Evolutionary conservation across 2,113 vertebrate genomes (phyloP), one percentile per base, ranked within the genome.

Genomic region (Poecile atricapillus): DNA sequence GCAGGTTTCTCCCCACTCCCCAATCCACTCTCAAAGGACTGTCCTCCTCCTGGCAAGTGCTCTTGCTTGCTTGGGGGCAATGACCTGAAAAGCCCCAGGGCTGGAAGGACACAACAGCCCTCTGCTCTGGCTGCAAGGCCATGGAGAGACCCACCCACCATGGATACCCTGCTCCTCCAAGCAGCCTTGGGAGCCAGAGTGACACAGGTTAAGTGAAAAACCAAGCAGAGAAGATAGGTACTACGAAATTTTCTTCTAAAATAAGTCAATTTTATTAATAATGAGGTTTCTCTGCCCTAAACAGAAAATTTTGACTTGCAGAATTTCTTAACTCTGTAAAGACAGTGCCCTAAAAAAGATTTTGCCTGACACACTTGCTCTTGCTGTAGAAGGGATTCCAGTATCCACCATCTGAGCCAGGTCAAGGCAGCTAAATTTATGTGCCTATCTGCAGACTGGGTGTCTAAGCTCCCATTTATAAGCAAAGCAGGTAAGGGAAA

Each of bases 71-170:
- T 2, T 69, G 6, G 4, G 15, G 7, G 1, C 8, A 83, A 28
- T 1, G 1, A 12, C 30, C 52, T 89, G 41, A 64, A 55, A 79
- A 59, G 81, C 0, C 1, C 2, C 10, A 31, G 5, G 31, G 3
- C 5, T 44, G 5, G 12, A 27, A 44, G 15, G 11, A 71, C 20
- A 71, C 1, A 53, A 41, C 3, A 65, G 3, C 3, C 1, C 3
- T 74, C 37, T 59, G 10, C 8, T 35, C 12, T 10, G 17, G 13
- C 4, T 4, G 4, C 13, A 43, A 33, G 16, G 21, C 9, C 15
- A 39, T 65, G 16, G 28, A 53, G 5, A 15, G 1, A 0, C 4
- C 3, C 4, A 68, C 6, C 2, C 9, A 35, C 5, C 2, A 1
- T 12, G 15, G n/a, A 3, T 28, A 46, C 3, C 7, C 14, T 2